phyloP scores from a whole-genome alignment of 2,888 invertebrate species.

The Orthosia cruda region DNA sequence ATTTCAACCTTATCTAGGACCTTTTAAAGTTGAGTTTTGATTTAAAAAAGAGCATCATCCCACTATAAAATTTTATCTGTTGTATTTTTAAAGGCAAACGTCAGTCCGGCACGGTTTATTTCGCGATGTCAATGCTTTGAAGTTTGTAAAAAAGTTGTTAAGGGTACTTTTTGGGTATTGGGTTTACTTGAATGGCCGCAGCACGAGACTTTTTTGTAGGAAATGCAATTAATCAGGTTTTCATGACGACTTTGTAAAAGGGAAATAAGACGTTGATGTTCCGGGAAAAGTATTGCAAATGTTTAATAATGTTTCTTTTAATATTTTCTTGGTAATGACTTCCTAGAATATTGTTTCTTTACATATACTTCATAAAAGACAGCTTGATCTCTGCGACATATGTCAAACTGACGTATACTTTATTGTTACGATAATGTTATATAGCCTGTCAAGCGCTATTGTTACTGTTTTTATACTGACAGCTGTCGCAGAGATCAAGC shows the following conservation, averaged over 20 bases:
- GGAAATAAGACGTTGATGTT: neutral
- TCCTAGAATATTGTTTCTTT: neutral
- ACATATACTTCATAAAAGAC: no score
- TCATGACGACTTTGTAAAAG: neutral
- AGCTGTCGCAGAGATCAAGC: no score
- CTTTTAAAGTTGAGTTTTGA: slow-evolving; percentile 37
- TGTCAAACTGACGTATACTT: no score
- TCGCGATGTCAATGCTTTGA: slow-evolving; percentile 66
- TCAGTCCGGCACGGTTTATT: slow-evolving; percentile 69
- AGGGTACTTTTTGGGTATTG: slow-evolving; percentile 51
- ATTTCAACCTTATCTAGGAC: slow-evolving; percentile 39
- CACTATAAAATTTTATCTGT: slow-evolving; percentile 68
- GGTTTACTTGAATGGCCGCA: slow-evolving; percentile 37
- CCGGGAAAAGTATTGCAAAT: neutral
- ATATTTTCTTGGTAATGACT: slow-evolving; percentile 3
- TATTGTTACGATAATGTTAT: no score
- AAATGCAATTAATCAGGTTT: slow-evolving; percentile 11
- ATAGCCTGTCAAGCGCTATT: no score
- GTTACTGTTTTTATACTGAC: no score
- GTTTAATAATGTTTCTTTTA: neutral
- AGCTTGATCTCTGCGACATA: no score
- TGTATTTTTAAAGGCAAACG: slow-evolving; percentile 73
- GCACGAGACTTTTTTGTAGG: slow-evolving; percentile 9
- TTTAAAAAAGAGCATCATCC: neutral
- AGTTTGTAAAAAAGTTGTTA: slow-evolving; percentile 63